These are phyloP conservation scores for Mugil cephalus DNA, from an alignment of 2,113 vertebrate species.

Conservation along the genomic window DNA sequence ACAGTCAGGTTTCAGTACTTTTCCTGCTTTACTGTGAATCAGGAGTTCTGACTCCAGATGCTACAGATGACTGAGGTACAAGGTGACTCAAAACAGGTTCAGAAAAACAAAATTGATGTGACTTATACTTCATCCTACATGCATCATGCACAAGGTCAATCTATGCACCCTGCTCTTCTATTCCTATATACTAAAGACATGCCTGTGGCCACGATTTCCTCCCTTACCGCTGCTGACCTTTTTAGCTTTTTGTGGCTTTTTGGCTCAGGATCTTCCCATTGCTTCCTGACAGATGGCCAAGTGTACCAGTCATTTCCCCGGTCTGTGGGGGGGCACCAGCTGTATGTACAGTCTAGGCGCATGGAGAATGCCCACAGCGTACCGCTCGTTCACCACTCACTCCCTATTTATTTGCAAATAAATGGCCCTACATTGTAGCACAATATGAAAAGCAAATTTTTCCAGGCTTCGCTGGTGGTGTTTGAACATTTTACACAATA, in stretches of 20 bases:
- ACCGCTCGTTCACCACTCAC: constrained; percentile 13
- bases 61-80: no score
- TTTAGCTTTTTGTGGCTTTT: constrained; percentile 48
- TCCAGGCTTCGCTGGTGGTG: not conserved
- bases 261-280: constrained; percentile 32
- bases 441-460: constrained; percentile 35
- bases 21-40: no score
- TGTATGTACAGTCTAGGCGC: constrained; percentile 43
- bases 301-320: constrained; percentile 36
- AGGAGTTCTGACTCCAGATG: no score
- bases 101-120: not conserved
- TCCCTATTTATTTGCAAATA: constrained; percentile 32
- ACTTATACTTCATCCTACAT: not conserved
- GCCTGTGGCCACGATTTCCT: constrained; percentile 30
- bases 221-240: constrained; percentile 51
- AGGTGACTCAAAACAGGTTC: not conserved
- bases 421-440: constrained; percentile 10
- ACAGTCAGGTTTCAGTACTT: no score
- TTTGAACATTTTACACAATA: constrained; percentile 33
- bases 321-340: constrained; percentile 42
- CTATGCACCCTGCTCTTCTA: not conserved
- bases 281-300: constrained; percentile 71
- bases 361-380: not conserved
- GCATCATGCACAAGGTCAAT: not conserved
- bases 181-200: not conserved